Base-by-base conservation (phyloP, 1,140 invertebrate genomes). In the Phenacoccus solenopsis region DNA sequence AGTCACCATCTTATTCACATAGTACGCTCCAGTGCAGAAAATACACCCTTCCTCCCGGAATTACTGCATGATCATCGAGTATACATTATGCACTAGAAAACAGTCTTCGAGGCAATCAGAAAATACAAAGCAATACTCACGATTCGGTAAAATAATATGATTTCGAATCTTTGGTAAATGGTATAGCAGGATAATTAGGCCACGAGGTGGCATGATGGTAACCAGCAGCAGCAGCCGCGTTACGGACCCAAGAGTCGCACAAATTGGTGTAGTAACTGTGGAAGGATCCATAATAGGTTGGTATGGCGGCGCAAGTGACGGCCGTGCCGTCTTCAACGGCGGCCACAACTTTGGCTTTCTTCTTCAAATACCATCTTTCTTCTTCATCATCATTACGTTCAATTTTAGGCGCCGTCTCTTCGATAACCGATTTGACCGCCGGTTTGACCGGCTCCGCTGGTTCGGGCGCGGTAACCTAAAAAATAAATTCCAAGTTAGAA, bases 101-200 rank as follows among this genome's bases (percentile, higher is more conserved):
- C n/a, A n/a, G n/a, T n/a, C n/a, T n/a, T n/a, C n/a, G n/a, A n/a
- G n/a, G n/a, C n/a, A n/a, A n/a, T n/a, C n/a, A n/a, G n/a, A n/a
- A n/a, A n/a, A n/a, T n/a, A n/a, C n/a, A n/a, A n/a, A 38, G 32
- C 9, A 16, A 64, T 64, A 64, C 59, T 64, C 22, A 64, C 59
- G 59, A 24, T 64, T 64, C 59, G 59, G 59, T 64, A 64, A 64
- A 64, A 24, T 64, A 64, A 64, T 64, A 59, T 9, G 56, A 24
- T 27, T 64, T 64, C 9, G 59, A 64, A 10, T 64, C 59, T 64
- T 64, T 64, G 59, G 59, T 24, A 64, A 64, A 64, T 25, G 69
- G 56, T 57, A 35, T 5, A 25, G 69, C 32, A 49, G 69, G 16
- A 27, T 56, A 69, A 32, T 28, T 38, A 25, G 69, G 30, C 69